A percentile compares a stretch with the other conserved stretches of the same genome.
phyloP scores from a whole-genome alignment of 2,797 vertebrate species.

The Crenuchus spilurus region DNA sequence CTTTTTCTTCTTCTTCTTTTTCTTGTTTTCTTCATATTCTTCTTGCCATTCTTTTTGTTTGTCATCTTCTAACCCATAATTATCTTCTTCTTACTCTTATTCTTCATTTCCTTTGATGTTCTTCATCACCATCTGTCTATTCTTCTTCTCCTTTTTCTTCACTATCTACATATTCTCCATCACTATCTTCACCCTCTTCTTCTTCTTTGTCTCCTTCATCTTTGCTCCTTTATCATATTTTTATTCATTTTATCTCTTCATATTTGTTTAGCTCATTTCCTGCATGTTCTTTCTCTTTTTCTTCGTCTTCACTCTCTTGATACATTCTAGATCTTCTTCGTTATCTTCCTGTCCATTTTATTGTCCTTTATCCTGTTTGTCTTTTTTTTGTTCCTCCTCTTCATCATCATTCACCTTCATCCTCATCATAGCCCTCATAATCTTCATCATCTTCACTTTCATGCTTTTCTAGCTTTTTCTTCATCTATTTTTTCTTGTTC shows the following conservation, averaged over 20 bases:
- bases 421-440: too few relatives aligned
- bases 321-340: too few relatives aligned
- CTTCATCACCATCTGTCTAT: neutral
- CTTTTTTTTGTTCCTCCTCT: neutral
- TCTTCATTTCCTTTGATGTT: neutral
- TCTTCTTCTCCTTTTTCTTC: neutral
- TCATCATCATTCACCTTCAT: too few relatives aligned
- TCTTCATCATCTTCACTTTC: too few relatives aligned
- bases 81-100: neutral
- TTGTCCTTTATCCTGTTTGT: neutral
- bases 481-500: neutral
- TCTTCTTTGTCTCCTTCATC: neutral
- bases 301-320: neutral
- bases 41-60: neutral
- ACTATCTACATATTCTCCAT: neutral
- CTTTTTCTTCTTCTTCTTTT: neutral
- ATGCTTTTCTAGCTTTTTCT: neutral
- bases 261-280: too few relatives aligned
- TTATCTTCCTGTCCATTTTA: too few relatives aligned
- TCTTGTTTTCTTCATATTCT: neutral
- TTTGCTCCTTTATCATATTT: too few relatives aligned
- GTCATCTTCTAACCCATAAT: neutral
- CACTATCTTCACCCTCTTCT: too few relatives aligned
- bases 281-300: neutral
- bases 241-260: too few relatives aligned